A percentile compares a stretch with the other conserved stretches of the same genome.
phyloP scores from a whole-genome alignment of 2,797 vertebrate species.

The Staurois parvus region DNA sequence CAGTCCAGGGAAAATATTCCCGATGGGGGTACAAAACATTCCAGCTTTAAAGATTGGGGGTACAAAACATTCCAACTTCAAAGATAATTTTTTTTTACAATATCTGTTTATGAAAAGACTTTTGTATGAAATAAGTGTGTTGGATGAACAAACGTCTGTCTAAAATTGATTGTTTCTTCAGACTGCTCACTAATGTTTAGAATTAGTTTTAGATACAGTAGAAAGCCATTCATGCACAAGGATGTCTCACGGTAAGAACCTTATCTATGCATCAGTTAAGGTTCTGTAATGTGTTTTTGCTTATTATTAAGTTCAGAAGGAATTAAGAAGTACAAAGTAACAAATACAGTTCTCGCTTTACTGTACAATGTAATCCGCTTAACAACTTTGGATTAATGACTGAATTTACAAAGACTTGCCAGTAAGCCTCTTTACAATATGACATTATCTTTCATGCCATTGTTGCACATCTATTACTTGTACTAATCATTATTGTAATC shows the following conservation, averaged over 20 bases:
- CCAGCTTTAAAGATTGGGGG: no score
- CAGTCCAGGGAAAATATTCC: no score
- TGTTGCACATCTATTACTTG: conserved; percentile 20
- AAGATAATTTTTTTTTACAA: no score
- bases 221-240: no score
- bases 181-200: no score
- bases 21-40: no score
- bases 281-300: neutral
- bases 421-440: conserved; percentile 18
- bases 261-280: neutral
- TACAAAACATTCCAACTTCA: no score
- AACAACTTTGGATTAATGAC: conserved; percentile 35
- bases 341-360: neutral
- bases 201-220: no score
- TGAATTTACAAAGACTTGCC: conserved; percentile 18
- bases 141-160: no score
- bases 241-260: neutral
- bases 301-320: neutral
- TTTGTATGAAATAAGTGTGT: no score
- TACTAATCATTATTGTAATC: conserved; percentile 28
- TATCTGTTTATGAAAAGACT: no score
- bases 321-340: conserved; percentile 4
- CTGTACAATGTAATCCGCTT: conserved; percentile 27
- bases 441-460: conserved; percentile 19
- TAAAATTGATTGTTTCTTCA: no score